These are phyloP conservation scores for Heterocephalus glaber DNA, from an alignment of 2,113 vertebrate species.

Conservation along the genomic window DNA sequence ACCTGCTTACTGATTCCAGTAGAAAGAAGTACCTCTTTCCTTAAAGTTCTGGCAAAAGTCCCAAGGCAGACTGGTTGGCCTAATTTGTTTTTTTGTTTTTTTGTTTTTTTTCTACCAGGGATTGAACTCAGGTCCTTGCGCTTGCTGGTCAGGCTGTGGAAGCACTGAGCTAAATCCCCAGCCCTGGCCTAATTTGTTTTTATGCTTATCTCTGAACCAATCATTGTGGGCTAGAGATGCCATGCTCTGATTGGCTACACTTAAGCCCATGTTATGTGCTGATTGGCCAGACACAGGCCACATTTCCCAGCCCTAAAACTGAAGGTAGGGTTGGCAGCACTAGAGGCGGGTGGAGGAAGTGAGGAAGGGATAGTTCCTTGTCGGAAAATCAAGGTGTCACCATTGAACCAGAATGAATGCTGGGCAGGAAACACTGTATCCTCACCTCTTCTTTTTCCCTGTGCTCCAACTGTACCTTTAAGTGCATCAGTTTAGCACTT, in stretches of 20 bases:
- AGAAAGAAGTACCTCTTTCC: background rate
- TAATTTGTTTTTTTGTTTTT: background rate
- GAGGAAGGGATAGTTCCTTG: background rate
- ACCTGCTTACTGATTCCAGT: background rate
- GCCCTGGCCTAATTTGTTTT: background rate
- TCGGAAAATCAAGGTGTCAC: background rate
- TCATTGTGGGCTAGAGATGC: background rate
- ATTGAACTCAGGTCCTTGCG: too few relatives aligned
- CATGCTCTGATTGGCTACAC: background rate
- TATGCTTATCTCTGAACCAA: background rate
- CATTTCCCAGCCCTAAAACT: background rate
- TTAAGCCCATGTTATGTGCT: background rate
- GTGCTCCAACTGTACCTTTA: background rate
- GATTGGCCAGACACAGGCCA: background rate
- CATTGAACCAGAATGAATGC: background rate
- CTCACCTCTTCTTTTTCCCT: background rate
- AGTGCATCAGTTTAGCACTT: background rate
- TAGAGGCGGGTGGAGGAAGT: background rate
- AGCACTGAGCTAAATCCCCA: too few relatives aligned
- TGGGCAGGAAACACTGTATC: background rate
- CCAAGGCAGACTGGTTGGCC: background rate
- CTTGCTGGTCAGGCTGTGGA: too few relatives aligned
- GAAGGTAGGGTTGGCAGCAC: background rate
- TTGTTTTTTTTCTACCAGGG: too few relatives aligned
- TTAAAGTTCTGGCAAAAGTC: constrained; percentile 46